Evolutionary conservation across 2,888 invertebrate species (phyloP).

Genomic region (Pterostichus madidus): DNA sequence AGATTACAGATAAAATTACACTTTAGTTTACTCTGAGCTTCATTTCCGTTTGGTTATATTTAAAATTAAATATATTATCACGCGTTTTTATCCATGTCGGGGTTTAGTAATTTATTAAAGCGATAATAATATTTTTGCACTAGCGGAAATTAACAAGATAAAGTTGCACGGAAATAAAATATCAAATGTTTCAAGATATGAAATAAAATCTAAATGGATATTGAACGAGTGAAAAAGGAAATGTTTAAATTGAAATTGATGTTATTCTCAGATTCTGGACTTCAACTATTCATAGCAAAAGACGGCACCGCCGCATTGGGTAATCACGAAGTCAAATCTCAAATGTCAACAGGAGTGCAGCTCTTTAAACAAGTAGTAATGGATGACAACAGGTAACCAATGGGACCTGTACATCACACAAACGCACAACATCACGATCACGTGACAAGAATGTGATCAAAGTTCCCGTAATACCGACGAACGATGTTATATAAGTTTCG

Average conservation of each 20-base stretch:
- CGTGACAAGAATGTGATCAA: not conserved
- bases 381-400: conserved; percentile 85
- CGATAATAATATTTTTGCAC: no score
- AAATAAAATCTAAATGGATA: no score
- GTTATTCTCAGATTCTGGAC: conserved; percentile 85
- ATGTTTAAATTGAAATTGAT: no score
- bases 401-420: conserved; percentile 8
- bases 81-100: no score
- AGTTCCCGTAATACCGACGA: conserved; percentile 41
- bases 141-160: no score
- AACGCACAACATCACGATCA: conserved; percentile 49
- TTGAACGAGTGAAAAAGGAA: no score
- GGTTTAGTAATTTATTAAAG: no score
- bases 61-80: no score
- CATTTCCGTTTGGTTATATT: no score
- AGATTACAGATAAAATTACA: not conserved
- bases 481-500: conserved; percentile 54
- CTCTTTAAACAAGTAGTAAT: conserved; percentile 88
- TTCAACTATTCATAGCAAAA: conserved; percentile 93
- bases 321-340: conserved; percentile 88
- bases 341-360: conserved; percentile 84
- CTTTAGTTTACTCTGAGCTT: no score
- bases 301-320: conserved; percentile 94
- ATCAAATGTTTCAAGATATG: no score
- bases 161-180: no score